Base-by-base conservation (phyloP, 2,888 invertebrate species). In the Tipula confusa region DNA sequence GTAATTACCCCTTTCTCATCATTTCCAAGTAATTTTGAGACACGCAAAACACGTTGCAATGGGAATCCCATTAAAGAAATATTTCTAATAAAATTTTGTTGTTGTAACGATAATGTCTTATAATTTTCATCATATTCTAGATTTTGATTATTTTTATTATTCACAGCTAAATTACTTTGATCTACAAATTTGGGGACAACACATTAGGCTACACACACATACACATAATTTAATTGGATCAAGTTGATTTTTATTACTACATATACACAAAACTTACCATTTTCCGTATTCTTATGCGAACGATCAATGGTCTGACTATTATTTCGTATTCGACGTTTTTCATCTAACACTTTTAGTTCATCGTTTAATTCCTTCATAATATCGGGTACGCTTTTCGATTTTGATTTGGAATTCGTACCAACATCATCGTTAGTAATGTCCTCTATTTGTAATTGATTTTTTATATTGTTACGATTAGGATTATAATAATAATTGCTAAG, bases 11-110 rank as follows among this genome's bases (percentile, higher is more conserved):
- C 96, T 89, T 96, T 97, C 89, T 97, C 95, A 91, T 96, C 94
- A 88, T 91, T 92, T 84, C 97, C 96, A 85, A 96, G 91, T 83
- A 93, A 91, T 86, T 93, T 92, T 86, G 95, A 94, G n/a, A 95
- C 94, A 86, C 96, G 92, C 4, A 95, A 94, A 18, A 96, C 96
- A 88, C 96, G 92, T 84, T 94, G 92, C 83, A 95, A 88, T 0
- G 96, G 94, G 88, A 98, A 98, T 0, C 98, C 98, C 97, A 98
- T 98, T 84, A 93, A 92, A 87, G 93, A 93, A 84, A 97, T 93
- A 85, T 93, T 93, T 87, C 92, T 92, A 83, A 94, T 95, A 87
- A 96, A 90, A 48, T 90, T 91, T 88, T 95, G 94, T 84, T 92
- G 90, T 83, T 92, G 91, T 11, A 89, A 88, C 31, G 92, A 89